phyloP scores from a whole-genome alignment of 2,888 invertebrate genomes.

The Tupiocoris notatus region DNA sequence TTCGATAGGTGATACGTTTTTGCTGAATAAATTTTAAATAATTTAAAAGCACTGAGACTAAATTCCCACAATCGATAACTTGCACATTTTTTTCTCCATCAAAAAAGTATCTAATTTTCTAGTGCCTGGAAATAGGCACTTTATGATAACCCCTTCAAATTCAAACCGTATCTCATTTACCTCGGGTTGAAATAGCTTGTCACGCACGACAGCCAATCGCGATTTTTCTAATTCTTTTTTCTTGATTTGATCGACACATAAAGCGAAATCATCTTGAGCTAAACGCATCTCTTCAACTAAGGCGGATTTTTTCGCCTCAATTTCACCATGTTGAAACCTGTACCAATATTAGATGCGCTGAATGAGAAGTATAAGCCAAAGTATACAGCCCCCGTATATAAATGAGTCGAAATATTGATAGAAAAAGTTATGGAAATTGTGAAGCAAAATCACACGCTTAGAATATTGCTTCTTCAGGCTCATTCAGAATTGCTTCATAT shows the following conservation, averaged over 20 bases:
- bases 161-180: not conserved
- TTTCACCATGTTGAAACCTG: not conserved
- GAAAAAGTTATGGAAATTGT: not conserved
- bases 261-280: not conserved
- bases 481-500: not conserved
- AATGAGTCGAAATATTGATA: too few species aligned
- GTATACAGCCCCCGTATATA: too few species aligned
- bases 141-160: not conserved
- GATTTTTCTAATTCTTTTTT: not conserved
- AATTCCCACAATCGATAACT: too few species aligned
- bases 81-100: too few species aligned
- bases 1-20: too few species aligned
- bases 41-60: too few species aligned
- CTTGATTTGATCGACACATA: not conserved
- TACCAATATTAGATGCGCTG: too few species aligned
- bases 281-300: not conserved
- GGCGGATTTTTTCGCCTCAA: not conserved
- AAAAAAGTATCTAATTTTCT: too few species aligned
- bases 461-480: too few species aligned
- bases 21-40: too few species aligned
- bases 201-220: not conserved
- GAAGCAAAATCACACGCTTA: not conserved
- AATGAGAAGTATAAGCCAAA: too few species aligned
- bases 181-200: not conserved
- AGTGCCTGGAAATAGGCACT: too few species aligned